Evolutionary conservation across 1,140 invertebrate species (phyloP), one percentile per base, ranked within the genome.

Genomic region (Zaprionus camerounensis): DNA sequence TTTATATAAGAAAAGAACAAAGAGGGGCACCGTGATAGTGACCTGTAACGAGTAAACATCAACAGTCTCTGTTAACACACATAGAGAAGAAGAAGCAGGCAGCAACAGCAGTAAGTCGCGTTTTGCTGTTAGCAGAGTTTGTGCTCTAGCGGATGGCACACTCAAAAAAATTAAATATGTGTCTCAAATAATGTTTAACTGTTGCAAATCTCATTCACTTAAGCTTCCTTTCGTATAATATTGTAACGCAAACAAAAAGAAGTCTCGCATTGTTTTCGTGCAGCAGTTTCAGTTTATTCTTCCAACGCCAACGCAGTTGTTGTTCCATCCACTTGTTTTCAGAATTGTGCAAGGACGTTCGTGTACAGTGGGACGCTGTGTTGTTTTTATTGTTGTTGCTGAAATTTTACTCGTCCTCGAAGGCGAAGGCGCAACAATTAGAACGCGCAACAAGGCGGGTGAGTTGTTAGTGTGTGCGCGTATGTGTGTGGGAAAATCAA

Each of bases 341-440:
- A 55, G 22, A 61, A 72, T 67, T 76, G 61, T 76, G 76, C 84
- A 88, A 88, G 84, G 84, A 88, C 84, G 65, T 56, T 46, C 7
- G 6, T 7, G 15, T 46, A 13, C 28, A 55, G 13, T 67, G 57
- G 57, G 71, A 75, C 72, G 53, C 67, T 75, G 58, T 58, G 58
- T 58, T n/a, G 41, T 7, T 69, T 28, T 22, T 36, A 51, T 44
- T 46, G 34, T 68, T 36, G 31, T 58, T 58, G 26, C 22, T 49
- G 20, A 28, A 13, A 34, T 36, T 55, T 20, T 68, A 9, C 74
- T 69, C 68, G 82, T 82, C 76, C 79, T 82, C 51, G 61, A 53
- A 80, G 66, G 28, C 36, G 74, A 88, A 87, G 76, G 84, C 84
- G 84, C 84, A 88, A 88, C 85, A 87, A 87, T 90, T 87, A 83